Percentiles rank a stretch among this genome's conserved stretches.
Evolutionary conservation across 2,797 vertebrate genomes (phyloP).

Genomic region (Limnodromus scolopaceus): DNA sequence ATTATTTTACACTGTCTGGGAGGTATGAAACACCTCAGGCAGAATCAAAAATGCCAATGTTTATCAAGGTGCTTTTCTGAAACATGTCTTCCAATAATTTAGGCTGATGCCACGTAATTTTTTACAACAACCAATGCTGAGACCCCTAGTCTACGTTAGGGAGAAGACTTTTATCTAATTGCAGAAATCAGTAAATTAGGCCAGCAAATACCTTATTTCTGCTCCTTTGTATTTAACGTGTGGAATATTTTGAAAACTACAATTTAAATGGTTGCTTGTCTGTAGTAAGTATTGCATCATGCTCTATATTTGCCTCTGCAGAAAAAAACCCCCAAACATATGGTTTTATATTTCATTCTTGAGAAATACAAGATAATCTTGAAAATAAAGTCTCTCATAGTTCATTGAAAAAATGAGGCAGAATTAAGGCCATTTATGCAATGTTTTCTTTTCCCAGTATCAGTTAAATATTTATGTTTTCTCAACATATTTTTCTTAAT

Average conservation of each 20-base stretch:
- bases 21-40: not conserved
- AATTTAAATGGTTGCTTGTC: not conserved
- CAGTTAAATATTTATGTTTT: constrained; percentile 50
- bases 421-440: not conserved
- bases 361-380: not conserved
- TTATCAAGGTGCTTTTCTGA: not conserved
- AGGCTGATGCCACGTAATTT: not conserved
- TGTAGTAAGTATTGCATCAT: not conserved
- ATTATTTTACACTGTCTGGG: not conserved
- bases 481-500: not conserved
- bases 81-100: not conserved
- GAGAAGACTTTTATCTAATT: not conserved
- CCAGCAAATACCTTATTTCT: not conserved
- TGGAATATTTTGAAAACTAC: not conserved
- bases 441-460: not conserved
- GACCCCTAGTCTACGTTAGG: not conserved
- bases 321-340: not conserved
- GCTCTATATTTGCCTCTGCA: not conserved
- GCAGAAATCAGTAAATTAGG: not conserved
- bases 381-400: not conserved
- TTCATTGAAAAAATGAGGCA: not conserved
- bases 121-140: rapidly evolving
- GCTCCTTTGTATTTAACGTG: not conserved
- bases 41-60: not conserved
- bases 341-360: not conserved